Evolutionary conservation across 2,888 invertebrate genomes (phyloP).

Genomic region (Ophion costatus): DNA sequence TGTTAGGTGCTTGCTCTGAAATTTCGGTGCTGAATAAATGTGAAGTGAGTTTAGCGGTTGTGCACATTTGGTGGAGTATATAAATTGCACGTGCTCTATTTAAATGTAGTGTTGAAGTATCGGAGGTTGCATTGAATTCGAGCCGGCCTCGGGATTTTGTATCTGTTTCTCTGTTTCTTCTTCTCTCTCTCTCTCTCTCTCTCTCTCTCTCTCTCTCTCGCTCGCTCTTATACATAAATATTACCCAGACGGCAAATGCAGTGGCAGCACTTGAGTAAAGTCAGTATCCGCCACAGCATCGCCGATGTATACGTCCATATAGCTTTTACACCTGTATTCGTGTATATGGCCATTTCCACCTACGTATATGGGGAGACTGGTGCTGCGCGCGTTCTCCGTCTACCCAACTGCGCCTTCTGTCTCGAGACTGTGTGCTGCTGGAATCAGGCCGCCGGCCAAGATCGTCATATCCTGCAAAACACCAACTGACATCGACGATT

Average conservation of each 20-base stretch:
- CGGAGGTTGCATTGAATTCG: no score
- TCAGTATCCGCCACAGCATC: constrained; percentile 23
- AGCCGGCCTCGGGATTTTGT: no score
- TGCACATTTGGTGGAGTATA: no score
- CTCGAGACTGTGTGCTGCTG: constrained; percentile 27
- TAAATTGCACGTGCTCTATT: no score
- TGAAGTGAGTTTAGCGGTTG: no score
- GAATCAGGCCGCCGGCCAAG: constrained; percentile 67
- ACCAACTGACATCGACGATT: constrained; percentile 76
- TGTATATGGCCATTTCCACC: constrained; percentile 75
- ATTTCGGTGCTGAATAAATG: no score
- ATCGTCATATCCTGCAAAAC: constrained; percentile 75
- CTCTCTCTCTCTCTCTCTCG: constrained; percentile 21
- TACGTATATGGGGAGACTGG: constrained; percentile 78
- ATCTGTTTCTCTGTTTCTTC: constrained; percentile 53
- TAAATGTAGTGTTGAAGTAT: no score
- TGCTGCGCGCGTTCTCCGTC: constrained; percentile 66
- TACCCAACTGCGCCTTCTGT: constrained; percentile 20
- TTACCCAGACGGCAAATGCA: constrained; percentile 52
- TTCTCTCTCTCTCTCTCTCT: constrained; percentile 53
- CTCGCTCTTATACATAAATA: constrained; percentile 31
- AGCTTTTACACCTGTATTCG: constrained; percentile 78
- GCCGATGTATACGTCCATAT: constrained; percentile 44
- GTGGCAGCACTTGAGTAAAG: constrained; percentile 46
- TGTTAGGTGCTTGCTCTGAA: no score